Conservation (phyloP, 2,888 invertebrate genomes). For the Aphrophora alni region DNA sequence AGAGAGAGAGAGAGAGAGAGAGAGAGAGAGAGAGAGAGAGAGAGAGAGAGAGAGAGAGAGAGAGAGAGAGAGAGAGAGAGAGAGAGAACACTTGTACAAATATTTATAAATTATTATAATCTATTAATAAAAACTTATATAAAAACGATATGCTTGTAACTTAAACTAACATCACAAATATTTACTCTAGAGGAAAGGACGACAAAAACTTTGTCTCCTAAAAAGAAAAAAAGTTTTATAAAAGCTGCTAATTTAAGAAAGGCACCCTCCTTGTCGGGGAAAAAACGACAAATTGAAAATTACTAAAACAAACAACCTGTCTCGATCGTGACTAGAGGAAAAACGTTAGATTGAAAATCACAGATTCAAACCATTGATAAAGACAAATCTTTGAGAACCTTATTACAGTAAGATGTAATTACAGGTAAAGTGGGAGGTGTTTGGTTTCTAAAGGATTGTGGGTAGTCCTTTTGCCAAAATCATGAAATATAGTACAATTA, state of each 20-base stretch:
- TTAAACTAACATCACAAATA: no score
- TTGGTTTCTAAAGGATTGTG: background rate
- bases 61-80: no score
- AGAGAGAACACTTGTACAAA: no score
- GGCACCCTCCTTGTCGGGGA: background rate
- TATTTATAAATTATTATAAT: no score
- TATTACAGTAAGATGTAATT: background rate
- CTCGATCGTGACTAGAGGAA: background rate
- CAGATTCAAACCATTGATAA: background rate
- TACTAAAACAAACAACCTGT: slow-evolving; percentile 1
- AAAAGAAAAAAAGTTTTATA: background rate
- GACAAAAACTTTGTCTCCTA: no score
- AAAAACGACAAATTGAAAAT: background rate
- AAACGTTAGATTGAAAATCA: background rate
- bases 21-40: no score
- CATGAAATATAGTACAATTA: background rate
- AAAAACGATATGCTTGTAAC: no score
- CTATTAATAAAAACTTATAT: no score
- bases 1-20: no score
- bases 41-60: no score
- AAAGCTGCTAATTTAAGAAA: background rate
- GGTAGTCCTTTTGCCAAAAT: background rate
- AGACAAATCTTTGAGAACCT: background rate
- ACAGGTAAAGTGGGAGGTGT: background rate
- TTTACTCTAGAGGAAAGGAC: no score